These are phyloP conservation scores for Lycaena phlaeas DNA, from an alignment of 2,888 invertebrate species.

Conservation along the genomic window DNA sequence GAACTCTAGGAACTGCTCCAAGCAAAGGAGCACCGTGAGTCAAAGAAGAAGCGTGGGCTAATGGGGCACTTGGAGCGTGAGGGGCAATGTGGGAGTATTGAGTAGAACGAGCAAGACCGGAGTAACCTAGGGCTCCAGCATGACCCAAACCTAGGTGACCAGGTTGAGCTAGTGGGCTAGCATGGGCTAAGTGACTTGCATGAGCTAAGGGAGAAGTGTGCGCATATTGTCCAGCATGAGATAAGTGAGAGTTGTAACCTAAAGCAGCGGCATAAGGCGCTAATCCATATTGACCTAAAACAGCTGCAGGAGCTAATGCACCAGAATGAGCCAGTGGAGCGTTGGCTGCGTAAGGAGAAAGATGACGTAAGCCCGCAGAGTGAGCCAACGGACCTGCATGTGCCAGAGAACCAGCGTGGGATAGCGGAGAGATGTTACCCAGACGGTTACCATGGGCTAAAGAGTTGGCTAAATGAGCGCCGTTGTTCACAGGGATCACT, in stretches of 20 bases:
- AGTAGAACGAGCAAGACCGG: conserved; percentile 7
- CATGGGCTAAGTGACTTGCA: conserved; percentile 17
- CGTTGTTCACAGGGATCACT: neutral
- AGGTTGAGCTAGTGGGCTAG: conserved; percentile 23
- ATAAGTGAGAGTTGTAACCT: conserved; percentile 25
- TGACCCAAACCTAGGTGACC: conserved; percentile 17
- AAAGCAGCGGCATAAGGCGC: conserved; percentile 22
- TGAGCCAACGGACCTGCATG: conserved; percentile 26
- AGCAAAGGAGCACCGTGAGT: conserved; percentile 19
- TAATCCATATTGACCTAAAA: no score
- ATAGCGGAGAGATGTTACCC: neutral
- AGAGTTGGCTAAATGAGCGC: conserved; percentile 17
- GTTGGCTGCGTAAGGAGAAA: conserved; percentile 24
- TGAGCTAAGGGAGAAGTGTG: conserved; percentile 13
- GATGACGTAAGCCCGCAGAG: conserved; percentile 26
- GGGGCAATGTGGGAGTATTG: neutral
- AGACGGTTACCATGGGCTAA: conserved; percentile 24
- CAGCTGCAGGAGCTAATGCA: neutral
- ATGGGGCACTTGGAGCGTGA: conserved; percentile 5
- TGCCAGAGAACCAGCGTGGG: conserved; percentile 22
- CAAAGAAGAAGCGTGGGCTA: conserved; percentile 20
- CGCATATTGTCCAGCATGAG: conserved; percentile 19
- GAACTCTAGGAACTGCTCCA: conserved; percentile 3
- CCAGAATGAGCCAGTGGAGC: conserved; percentile 19
- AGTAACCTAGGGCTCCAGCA: conserved; percentile 19